Evolutionary conservation across 2,797 vertebrate genomes (phyloP), one percentile per base, ranked within the genome.

Genomic region (Stomatorhinus walkeri): DNA sequence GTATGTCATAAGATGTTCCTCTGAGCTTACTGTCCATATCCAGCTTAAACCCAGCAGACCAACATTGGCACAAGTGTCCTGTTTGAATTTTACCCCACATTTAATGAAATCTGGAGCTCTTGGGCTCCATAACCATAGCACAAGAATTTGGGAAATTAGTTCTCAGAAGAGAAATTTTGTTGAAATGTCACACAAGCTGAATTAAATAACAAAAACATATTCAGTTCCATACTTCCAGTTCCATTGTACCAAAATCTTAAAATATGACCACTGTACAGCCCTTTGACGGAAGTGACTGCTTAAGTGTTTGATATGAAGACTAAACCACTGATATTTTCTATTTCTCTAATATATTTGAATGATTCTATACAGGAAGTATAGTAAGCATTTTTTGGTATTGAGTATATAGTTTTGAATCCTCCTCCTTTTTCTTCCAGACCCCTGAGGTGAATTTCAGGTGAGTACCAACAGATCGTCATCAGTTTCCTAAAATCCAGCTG

Each of bases 391-490:
- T 16, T 22, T 52, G 22, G 83, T 32, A 43, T 19, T 79, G 16
- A 14, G 64, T 85, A 16, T 12, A 36, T 19, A 40, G 8, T 85
- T 88, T 16, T 85, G 22, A 46, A 48, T 10, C 12, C 87, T 56
- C 88, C 72, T 94, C 24, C 91, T 88, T 89, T 92, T 87, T 32
- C 90, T 32, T 94, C 91, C 91, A 97, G 97, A 94, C 96, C 89
- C 96, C 96, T 90, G 95, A 95, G 88, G 89, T 96, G 54, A 91
- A 91, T 92, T 90, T 92, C 91, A 95, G 95, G 97, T 97, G 94
- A 19, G 93, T 92, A 87, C 85, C 89, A 28, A 46, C 89, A 51
- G 28, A n/a, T 22, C 36, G 9, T 43, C 72, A 79, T 40, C 0
- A 43, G 43, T 76, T 16, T 36, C 19, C 32, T 79, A 79, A 43